Evolutionary conservation across 1,140 invertebrate genomes (phyloP).

Genomic region (Trachymyrmex cornetzi): DNA sequence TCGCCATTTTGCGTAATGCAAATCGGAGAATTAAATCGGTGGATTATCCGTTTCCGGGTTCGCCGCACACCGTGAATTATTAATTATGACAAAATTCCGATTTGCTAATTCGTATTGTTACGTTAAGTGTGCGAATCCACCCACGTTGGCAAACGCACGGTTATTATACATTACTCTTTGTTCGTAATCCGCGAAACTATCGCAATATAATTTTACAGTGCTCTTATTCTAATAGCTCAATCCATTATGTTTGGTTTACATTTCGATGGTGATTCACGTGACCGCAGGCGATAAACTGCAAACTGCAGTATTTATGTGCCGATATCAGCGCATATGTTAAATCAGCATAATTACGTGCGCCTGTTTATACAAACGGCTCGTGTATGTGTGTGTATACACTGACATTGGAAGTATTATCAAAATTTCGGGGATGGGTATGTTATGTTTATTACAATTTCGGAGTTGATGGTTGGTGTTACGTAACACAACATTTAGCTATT

Average conservation of each 20-base stretch:
- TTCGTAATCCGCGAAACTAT: conserved; percentile 24
- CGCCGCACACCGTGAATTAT: background rate
- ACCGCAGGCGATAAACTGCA: conserved; percentile 37
- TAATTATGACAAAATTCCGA: conserved; percentile 47
- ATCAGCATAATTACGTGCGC: conserved; percentile 28
- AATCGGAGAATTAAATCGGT: conserved; percentile 7
- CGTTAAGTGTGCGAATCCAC: conserved; percentile 9
- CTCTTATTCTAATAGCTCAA: conserved; percentile 34
- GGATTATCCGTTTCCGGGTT: conserved; percentile 27
- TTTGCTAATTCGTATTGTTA: conserved; percentile 31
- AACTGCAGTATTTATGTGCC: conserved; percentile 32
- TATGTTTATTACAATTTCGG: conserved; percentile 19
- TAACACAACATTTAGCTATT: conserved; percentile 3
- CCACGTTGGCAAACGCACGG: background rate
- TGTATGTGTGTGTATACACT: background rate
- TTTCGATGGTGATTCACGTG: conserved; percentile 44
- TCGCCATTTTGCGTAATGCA: background rate
- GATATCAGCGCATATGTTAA: conserved; percentile 29
- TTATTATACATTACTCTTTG: conserved; percentile 8
- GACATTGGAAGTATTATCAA: conserved; percentile 27
- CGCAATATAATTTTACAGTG: conserved; percentile 30
- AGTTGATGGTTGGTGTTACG: conserved; percentile 18
- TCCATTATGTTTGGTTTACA: conserved; percentile 45
- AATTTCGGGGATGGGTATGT: background rate
- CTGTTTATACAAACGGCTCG: conserved; percentile 4